Evolutionary conservation across 2,797 vertebrate genomes (phyloP), one percentile per base, ranked within the genome.

Genomic region (Gallinago stenura): DNA sequence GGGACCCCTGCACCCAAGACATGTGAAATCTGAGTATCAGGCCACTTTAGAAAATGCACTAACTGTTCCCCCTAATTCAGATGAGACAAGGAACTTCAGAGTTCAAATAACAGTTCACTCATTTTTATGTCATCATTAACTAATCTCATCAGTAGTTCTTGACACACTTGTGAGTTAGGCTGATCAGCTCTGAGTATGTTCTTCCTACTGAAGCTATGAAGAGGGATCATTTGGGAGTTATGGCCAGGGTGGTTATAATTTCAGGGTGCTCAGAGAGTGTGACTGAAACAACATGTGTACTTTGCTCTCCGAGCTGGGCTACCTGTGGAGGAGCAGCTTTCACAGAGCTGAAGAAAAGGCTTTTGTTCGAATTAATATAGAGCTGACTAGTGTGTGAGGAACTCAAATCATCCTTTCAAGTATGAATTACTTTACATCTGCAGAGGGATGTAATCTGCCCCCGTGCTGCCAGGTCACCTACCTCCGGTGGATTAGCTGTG

Each of bases 121-220:
- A 33, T n/a, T 75, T 83, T 75, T 37, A 31, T 35, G 22, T 33
- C 10, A 1, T 48, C 45, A 20, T 71, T 60, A 35, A 15, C 16
- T 26, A 39, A 31, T 22, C 35, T 70, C 68, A 51, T 41, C 35
- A 7, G n/a, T 30, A 57, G 5, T 6, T 60, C 41, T 68, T 48
- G 35, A 33, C 19, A n/a, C 0, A 0, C 2, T 31, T 11, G 3
- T 41, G 54, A 64, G 18, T 3, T 5, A 68, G 57, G 33, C 22
- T 78, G 70, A 39, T 43, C 37, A 43, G 56, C 37, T 48, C 54
- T 28, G 65, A 45, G 22, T 21, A 2, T 1, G 2, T 4, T 46
- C 9, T 33, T 71, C 35, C 57, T 33, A 24, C 64, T 0, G 6
- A 60, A 53, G n/a, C 16, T 39, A 13, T 56, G 19, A 62, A 79